A percentile compares a stretch with the other conserved stretches of the same genome.
These are phyloP conservation scores for Tridacna crocea DNA, from an alignment of 2,888 invertebrate species.

Conservation along the genomic window DNA sequence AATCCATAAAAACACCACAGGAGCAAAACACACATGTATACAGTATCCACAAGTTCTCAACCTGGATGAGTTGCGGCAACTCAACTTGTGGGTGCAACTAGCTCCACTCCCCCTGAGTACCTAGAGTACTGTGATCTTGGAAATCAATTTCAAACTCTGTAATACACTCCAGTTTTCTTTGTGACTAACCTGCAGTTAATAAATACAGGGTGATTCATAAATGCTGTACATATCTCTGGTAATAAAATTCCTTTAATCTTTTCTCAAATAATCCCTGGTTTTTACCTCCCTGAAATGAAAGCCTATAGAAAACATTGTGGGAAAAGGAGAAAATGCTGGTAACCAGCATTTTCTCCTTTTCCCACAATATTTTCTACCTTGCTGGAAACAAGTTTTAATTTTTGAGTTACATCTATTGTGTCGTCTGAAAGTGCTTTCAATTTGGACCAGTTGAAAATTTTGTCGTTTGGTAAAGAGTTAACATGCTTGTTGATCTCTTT, in stretches of 20 bases:
- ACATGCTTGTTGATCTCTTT: too few species aligned
- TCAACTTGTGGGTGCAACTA: not conserved
- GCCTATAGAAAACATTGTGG: too few species aligned
- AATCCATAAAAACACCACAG: not conserved
- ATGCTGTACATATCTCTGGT: conserved; percentile 10
- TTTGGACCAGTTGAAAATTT: too few species aligned
- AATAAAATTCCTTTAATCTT: too few species aligned
- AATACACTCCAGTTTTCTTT: conserved; percentile 29
- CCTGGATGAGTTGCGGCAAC: not conserved
- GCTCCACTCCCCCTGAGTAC: conserved; percentile 6
- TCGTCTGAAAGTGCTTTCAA: too few species aligned
- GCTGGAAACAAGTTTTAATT: too few species aligned
- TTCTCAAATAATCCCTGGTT: too few species aligned
- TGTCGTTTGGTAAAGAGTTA: too few species aligned
- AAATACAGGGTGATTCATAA: conserved; percentile 24
- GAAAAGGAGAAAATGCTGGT: too few species aligned
- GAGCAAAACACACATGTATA: not conserved
- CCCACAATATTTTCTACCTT: not conserved
- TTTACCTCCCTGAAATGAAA: too few species aligned
- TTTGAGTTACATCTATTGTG: too few species aligned
- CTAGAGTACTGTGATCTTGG: conserved; percentile 6
- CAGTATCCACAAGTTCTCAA: not conserved
- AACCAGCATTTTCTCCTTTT: too few species aligned
- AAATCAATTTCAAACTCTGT: conserved; percentile 34
- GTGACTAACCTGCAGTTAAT: conserved; percentile 42